A percentile compares a stretch with the other conserved stretches of the same genome.
Conservation (phyloP, 2,113 vertebrate genomes). For the Notiomystis cincta region DNA sequence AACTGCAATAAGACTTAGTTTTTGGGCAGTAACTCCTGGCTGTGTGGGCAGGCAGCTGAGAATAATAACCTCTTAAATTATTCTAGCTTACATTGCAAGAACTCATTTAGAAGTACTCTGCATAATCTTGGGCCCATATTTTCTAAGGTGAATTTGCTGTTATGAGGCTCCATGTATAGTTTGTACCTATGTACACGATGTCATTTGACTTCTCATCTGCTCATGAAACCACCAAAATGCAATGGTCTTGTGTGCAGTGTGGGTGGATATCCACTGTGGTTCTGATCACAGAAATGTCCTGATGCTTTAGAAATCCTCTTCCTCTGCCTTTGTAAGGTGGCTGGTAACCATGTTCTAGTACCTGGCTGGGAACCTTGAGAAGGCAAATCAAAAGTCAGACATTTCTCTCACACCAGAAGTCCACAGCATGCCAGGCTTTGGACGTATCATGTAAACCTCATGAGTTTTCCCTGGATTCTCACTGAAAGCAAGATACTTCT, state of each 20-base stretch:
- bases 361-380: background rate
- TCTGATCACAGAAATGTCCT: background rate
- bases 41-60: slow-evolving; percentile 9
- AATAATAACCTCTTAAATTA: slow-evolving; percentile 39
- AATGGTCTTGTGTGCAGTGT: background rate
- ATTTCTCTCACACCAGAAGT: background rate
- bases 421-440: background rate
- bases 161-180: background rate
- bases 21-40: slow-evolving; percentile 2
- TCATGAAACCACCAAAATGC: background rate
- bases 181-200: background rate
- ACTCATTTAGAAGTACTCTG: background rate
- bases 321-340: background rate
- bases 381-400: background rate
- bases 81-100: background rate
- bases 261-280: background rate
- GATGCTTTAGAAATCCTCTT: background rate
- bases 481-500: background rate
- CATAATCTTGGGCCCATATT: background rate
- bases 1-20: background rate
- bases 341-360: background rate
- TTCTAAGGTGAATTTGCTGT: background rate
- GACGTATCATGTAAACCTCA: background rate
- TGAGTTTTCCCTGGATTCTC: background rate
- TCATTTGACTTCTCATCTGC: background rate